Percentiles rank a stretch among this genome's conserved stretches.
Conservation (phyloP, 1,140 invertebrate genomes). For the Antheraea pernyi region DNA sequence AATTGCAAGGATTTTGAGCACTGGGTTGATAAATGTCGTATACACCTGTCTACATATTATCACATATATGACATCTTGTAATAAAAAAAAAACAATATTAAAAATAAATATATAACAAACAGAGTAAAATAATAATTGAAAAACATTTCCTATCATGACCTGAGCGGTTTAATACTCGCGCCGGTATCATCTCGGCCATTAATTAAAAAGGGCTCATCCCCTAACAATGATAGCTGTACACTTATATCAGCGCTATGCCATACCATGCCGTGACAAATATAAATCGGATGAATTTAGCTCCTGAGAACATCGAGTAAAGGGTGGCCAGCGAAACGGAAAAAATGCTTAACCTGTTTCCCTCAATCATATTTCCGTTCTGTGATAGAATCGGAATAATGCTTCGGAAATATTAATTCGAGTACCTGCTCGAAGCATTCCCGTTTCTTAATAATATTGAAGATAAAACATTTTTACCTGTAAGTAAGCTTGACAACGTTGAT, state of each 20-base stretch:
- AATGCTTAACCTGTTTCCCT: slow-evolving; percentile 58
- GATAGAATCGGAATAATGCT: slow-evolving; percentile 34
- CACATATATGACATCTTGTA: no score
- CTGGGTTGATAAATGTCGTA: no score
- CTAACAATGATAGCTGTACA: slow-evolving; percentile 44
- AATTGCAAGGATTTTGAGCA: no score
- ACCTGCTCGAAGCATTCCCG: background rate
- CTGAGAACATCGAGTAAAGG: slow-evolving; percentile 44
- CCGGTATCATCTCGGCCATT: slow-evolving; percentile 17
- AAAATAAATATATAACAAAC: slow-evolving; percentile 7
- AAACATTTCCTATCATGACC: slow-evolving; percentile 45
- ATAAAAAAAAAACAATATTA: background rate
- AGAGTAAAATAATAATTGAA: slow-evolving; percentile 33
- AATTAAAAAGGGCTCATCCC: slow-evolving; percentile 52
- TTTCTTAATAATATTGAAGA: background rate
- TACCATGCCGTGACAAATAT: slow-evolving; percentile 33
- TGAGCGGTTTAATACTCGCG: background rate
- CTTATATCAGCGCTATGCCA: slow-evolving; percentile 32
- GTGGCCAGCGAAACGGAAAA: slow-evolving; percentile 52
- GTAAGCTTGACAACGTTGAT: no score
- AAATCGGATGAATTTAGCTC: slow-evolving; percentile 38
- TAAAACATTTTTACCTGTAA: no score
- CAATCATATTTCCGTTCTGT: slow-evolving; percentile 55
- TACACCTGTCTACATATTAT: no score
- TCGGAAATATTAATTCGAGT: slow-evolving; percentile 34